phyloP scores from a whole-genome alignment of 1,140 invertebrate species.

The Zaprionus kolodkinae region DNA sequence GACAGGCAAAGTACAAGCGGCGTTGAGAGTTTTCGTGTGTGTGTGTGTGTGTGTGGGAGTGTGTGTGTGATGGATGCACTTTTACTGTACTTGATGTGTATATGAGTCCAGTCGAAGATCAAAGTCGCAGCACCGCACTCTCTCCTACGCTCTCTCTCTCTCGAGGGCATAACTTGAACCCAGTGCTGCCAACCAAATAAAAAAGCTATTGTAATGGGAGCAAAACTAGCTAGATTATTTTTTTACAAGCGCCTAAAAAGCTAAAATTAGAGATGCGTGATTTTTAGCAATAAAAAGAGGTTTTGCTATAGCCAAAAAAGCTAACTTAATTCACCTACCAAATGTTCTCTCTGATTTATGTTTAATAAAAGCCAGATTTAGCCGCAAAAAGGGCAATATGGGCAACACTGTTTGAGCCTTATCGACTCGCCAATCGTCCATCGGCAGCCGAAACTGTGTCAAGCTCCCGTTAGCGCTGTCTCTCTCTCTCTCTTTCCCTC shows the following conservation, averaged over 20 bases:
- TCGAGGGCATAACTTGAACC: background rate
- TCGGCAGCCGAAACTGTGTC: conserved; percentile 39
- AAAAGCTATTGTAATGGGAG: too few relatives aligned
- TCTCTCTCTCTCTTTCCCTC: background rate
- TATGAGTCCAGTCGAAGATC: conserved; percentile 44
- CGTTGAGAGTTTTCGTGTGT: conserved; percentile 10
- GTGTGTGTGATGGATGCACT: conserved; percentile 11
- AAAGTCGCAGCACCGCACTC: conserved; percentile 50
- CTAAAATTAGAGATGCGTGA: too few relatives aligned
- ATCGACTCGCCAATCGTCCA: conserved; percentile 26
- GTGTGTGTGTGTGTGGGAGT: background rate
- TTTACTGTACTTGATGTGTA: conserved; percentile 17
- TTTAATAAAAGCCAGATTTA: background rate
- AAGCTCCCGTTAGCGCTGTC: conserved; percentile 25
- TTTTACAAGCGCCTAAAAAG: too few relatives aligned
- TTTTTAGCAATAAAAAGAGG: too few relatives aligned
- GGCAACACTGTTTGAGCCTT: background rate
- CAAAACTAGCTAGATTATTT: background rate
- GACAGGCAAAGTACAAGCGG: conserved; percentile 44
- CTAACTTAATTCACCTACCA: too few relatives aligned
- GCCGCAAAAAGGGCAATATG: too few relatives aligned
- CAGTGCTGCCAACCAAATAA: too few relatives aligned
- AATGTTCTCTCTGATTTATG: background rate
- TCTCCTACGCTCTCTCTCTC: background rate
- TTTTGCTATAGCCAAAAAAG: too few relatives aligned